Percentiles rank a stretch among this genome's conserved stretches.
Conservation (phyloP, 1,140 invertebrate species). For the Sipha flava region DNA sequence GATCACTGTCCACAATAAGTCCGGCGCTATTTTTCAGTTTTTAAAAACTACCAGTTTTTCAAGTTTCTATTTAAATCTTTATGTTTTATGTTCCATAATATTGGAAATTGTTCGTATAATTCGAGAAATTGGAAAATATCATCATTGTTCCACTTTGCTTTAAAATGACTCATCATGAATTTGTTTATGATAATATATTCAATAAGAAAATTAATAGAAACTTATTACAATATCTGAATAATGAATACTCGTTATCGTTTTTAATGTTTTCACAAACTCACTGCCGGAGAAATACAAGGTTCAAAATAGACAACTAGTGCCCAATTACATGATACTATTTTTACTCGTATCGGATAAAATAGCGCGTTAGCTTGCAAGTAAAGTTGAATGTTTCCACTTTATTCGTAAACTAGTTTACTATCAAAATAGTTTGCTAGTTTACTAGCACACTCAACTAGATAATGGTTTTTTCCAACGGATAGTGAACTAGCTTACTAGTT, state of each 20-base stretch:
- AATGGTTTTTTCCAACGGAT: neutral
- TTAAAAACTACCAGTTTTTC: neutral
- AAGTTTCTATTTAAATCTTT: conserved; percentile 1
- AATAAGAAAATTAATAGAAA: neutral
- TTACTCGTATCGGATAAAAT: neutral
- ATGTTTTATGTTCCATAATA: neutral
- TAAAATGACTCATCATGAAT: neutral
- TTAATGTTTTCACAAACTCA: neutral
- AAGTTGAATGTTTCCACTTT: neutral
- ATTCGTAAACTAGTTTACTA: neutral
- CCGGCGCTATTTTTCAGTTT: neutral
- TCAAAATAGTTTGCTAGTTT: conserved; percentile 3
- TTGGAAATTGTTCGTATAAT: neutral
- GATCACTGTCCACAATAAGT: neutral
- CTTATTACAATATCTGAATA: neutral
- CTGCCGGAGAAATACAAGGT: neutral
- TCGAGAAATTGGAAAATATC: neutral
- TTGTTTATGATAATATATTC: neutral
- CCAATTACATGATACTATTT: neutral
- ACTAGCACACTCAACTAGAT: neutral
- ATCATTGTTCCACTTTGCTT: neutral
- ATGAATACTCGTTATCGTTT: neutral
- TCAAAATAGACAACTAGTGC: neutral
- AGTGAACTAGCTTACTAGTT: neutral
- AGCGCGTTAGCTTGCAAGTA: neutral